Conservation (phyloP, 2,888 invertebrate species). For the Acleris holmiana region DNA sequence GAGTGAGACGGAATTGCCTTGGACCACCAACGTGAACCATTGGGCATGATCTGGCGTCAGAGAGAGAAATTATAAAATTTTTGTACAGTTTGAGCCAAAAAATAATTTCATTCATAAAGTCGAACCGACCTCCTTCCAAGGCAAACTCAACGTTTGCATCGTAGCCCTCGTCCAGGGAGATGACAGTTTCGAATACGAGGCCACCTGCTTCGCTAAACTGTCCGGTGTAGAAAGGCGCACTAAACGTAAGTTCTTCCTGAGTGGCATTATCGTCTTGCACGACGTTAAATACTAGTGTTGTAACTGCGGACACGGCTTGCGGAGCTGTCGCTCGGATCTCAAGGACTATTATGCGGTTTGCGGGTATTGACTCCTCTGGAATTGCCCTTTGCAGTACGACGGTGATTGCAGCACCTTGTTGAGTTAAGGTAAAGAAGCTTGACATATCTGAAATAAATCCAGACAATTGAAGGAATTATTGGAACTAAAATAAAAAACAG, state of each 20-base stretch:
- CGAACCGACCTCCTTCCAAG: conserved; percentile 48
- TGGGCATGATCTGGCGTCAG: conserved; percentile 35
- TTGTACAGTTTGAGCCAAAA: not conserved
- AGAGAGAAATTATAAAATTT: not conserved
- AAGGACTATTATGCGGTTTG: conserved; percentile 46
- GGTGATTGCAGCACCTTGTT: conserved; percentile 37
- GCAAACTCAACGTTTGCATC: conserved; percentile 45
- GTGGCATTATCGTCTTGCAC: conserved; percentile 20
- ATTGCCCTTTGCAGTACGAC: conserved; percentile 41
- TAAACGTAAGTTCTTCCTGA: conserved; percentile 40
- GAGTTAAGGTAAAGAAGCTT: conserved; percentile 38
- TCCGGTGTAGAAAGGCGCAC: conserved; percentile 48
- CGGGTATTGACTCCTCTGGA: conserved; percentile 46
- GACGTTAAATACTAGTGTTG: conserved; percentile 48
- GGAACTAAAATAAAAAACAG: not conserved
- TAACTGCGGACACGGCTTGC: conserved; percentile 43
- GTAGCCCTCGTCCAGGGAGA: conserved; percentile 45
- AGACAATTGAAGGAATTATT: not conserved
- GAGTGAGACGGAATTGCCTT: conserved; percentile 27
- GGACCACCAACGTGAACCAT: conserved; percentile 18
- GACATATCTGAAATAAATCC: conserved; percentile 42
- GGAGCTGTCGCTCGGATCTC: conserved; percentile 48
- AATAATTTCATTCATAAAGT: not conserved
- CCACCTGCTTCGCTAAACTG: conserved; percentile 40
- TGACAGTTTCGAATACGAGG: conserved; percentile 39